A percentile compares a stretch with the other conserved stretches of the same genome.
Conservation (phyloP, 2,797 vertebrate species). For the Zenarchopterus dispar region DNA sequence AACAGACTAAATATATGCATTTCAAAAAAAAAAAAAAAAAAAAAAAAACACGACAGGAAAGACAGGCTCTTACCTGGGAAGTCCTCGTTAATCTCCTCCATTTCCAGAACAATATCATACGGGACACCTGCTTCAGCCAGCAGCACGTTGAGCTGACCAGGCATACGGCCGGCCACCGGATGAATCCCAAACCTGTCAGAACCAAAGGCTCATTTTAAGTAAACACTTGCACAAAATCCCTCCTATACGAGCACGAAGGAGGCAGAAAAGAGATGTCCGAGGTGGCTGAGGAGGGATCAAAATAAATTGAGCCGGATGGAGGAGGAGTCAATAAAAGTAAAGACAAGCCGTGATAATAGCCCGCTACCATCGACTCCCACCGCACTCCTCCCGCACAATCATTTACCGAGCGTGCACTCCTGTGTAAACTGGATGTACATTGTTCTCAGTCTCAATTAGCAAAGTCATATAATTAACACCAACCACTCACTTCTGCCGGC, state of each 20-base stretch:
- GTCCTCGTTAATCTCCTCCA: conserved; percentile 87
- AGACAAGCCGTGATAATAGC: conserved; percentile 47
- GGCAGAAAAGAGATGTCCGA: background rate
- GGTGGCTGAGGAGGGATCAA: background rate
- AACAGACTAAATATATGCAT: no score
- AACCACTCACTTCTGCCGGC: conserved; percentile 48
- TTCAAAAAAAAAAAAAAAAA: no score
- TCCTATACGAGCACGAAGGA: background rate
- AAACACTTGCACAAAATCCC: background rate
- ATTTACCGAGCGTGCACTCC: conserved; percentile 6
- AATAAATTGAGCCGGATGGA: background rate
- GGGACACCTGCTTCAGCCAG: conserved; percentile 86
- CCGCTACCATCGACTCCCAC: conserved; percentile 23
- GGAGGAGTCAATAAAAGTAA: conserved; percentile 13
- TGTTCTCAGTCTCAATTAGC: conserved; percentile 58
- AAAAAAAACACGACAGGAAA: background rate
- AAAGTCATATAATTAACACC: conserved; percentile 51
- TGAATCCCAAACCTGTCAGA: conserved; percentile 84
- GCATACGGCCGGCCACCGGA: conserved; percentile 86
- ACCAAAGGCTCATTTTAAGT: conserved; percentile 5
- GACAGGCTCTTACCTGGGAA: conserved; percentile 78
- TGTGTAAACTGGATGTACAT: conserved; percentile 28
- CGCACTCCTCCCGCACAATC: conserved; percentile 17
- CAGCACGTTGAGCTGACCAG: conserved; percentile 86
- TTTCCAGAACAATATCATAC: conserved; percentile 86